A percentile compares a stretch with the other conserved stretches of the same genome.
Evolutionary conservation across 2,113 vertebrate genomes (phyloP).

Genomic region (Suricata suricatta): DNA sequence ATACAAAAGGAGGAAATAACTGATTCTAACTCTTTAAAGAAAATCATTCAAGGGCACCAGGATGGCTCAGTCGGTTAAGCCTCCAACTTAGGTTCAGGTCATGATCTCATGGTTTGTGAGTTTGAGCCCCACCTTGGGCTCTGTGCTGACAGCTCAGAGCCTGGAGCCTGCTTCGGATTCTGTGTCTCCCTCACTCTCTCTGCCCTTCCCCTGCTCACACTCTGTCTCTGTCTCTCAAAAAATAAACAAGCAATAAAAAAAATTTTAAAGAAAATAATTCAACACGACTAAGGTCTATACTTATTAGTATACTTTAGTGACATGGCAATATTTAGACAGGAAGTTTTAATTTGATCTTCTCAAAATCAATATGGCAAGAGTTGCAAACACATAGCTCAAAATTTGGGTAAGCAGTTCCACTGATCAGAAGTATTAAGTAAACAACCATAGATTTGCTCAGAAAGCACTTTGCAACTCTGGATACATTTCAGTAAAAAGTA

Average conservation of each 20-base stretch:
- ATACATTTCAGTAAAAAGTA: background rate
- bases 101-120: too few species aligned
- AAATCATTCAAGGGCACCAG: background rate
- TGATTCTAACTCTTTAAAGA: background rate
- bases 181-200: too few species aligned
- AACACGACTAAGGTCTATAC: background rate
- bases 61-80: too few species aligned
- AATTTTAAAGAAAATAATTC: background rate
- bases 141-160: too few species aligned
- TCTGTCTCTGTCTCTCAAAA: too few species aligned
- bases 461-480: conserved; percentile 9
- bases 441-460: conserved; percentile 72
- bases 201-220: too few species aligned
- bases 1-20: background rate
- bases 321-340: conserved; percentile 85
- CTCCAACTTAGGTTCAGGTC: too few species aligned
- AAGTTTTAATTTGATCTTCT: conserved; percentile 88
- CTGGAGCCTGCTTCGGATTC: too few species aligned
- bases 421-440: conserved; percentile 76
- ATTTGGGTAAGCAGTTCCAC: conserved; percentile 71
- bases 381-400: conserved; percentile 89
- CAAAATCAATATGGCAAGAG: conserved; percentile 86
- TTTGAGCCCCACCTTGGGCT: too few species aligned
- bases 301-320: conserved; percentile 73
- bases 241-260: too few species aligned